Evolutionary conservation across 2,113 vertebrate species (phyloP).

Genomic region (Pteronura brasiliensis): DNA sequence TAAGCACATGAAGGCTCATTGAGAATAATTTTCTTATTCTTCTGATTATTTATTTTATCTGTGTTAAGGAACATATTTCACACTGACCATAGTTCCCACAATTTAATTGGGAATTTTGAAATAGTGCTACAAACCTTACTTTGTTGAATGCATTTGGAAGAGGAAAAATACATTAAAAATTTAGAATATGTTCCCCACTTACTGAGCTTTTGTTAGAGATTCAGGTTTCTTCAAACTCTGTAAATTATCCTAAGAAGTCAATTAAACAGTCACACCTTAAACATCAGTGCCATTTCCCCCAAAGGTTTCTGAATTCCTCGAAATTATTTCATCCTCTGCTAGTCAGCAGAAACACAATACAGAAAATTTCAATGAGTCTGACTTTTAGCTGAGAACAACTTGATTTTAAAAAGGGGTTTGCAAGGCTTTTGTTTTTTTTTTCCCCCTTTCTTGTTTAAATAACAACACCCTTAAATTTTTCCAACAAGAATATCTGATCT

Average conservation of each 20-base stretch:
- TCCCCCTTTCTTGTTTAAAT: not conserved
- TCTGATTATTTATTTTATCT: conserved; percentile 32
- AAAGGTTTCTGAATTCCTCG: not conserved
- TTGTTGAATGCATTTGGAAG: conserved; percentile 34
- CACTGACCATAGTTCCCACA: not conserved
- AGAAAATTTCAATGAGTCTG: not conserved
- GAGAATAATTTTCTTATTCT: conserved; percentile 29
- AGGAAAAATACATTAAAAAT: not conserved
- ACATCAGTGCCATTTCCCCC: conserved; percentile 37
- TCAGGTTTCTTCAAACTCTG: not conserved
- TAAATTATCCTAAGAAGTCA: conserved; percentile 55
- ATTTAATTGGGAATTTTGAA: conserved; percentile 55
- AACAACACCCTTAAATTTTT: conserved; percentile 26
- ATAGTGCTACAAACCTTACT: not conserved
- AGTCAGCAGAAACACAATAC: not conserved
- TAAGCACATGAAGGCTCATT: not conserved
- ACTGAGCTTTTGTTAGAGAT: conserved; percentile 31
- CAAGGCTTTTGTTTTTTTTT: not conserved
- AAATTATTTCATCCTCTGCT: not conserved
- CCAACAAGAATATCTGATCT: conserved; percentile 46
- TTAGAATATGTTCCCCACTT: not conserved
- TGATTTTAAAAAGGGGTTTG: not conserved
- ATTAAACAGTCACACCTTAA: conserved; percentile 56
- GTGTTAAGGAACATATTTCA: conserved; percentile 39
- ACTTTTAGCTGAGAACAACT: not conserved